phyloP scores from a whole-genome alignment of 2,113 vertebrate genomes.

The Odocoileus virginianus region DNA sequence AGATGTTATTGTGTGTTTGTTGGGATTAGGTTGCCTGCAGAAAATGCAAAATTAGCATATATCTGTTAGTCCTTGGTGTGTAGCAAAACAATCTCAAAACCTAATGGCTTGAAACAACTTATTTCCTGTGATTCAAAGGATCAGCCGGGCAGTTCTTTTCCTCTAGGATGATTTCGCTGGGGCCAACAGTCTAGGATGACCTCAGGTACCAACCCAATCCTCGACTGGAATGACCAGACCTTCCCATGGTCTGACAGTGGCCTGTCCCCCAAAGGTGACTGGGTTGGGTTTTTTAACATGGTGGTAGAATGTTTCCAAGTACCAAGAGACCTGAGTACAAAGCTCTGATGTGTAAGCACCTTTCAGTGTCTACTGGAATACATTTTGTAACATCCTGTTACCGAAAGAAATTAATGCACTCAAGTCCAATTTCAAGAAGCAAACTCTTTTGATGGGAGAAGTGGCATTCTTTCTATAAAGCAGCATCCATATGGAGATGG shows the following conservation, averaged over 20 bases:
- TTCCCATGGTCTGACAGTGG: background rate
- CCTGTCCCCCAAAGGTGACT: background rate
- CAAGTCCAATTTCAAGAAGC: background rate
- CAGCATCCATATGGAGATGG: background rate
- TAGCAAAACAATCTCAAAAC: background rate
- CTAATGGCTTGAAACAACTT: background rate
- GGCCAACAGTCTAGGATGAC: background rate
- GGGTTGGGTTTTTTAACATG: background rate
- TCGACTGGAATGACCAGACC: background rate
- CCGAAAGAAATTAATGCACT: background rate
- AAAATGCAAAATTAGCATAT: background rate
- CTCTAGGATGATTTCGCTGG: background rate
- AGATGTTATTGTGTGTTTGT: background rate
- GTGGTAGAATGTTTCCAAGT: background rate
- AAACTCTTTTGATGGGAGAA: background rate
- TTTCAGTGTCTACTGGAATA: background rate
- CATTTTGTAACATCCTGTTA: background rate
- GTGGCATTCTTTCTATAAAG: background rate
- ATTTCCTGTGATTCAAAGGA: background rate
- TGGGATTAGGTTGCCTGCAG: background rate
- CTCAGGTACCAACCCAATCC: background rate
- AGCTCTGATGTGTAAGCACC: background rate
- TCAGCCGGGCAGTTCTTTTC: background rate
- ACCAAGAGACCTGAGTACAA: background rate
- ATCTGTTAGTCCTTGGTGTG: background rate